A percentile compares a stretch with the other conserved stretches of the same genome.
These are phyloP conservation scores for Eilema depressum DNA, from an alignment of 2,888 invertebrate species.

Conservation along the genomic window DNA sequence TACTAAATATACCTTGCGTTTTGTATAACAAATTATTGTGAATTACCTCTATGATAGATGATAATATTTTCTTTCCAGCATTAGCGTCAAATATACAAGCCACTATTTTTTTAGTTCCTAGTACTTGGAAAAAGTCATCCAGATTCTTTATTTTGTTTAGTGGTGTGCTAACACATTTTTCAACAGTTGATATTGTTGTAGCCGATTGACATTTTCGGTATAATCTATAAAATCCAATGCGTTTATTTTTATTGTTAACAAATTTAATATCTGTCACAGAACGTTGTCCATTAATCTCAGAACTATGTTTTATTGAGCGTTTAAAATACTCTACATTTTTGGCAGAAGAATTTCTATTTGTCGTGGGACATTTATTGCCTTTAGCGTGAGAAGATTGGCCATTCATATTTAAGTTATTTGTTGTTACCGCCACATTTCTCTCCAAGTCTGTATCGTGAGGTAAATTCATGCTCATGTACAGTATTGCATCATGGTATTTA, in stretches of 20 bases:
- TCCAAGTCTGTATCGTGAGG: slow-evolving; percentile 16
- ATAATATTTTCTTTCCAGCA: slow-evolving; percentile 64
- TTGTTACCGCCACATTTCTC: slow-evolving; percentile 20
- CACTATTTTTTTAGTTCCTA: slow-evolving; percentile 68
- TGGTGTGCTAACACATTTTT: slow-evolving; percentile 46
- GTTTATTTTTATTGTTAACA: slow-evolving; percentile 41
- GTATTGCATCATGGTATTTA: neutral
- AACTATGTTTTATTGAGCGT: slow-evolving; percentile 11
- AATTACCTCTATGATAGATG: slow-evolving; percentile 66
- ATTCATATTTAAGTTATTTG: slow-evolving; percentile 29
- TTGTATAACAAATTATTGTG: neutral
- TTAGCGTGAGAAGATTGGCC: slow-evolving; percentile 9
- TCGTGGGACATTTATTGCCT: neutral
- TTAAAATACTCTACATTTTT: slow-evolving; percentile 34
- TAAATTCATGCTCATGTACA: slow-evolving; percentile 15
- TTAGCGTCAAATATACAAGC: slow-evolving; percentile 66
- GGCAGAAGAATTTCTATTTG: neutral
- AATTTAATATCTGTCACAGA: slow-evolving; percentile 17
- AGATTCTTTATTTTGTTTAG: slow-evolving; percentile 68
- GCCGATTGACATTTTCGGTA: slow-evolving; percentile 74
- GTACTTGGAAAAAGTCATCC: slow-evolving; percentile 74
- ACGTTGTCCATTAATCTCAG: slow-evolving; percentile 9
- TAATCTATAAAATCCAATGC: slow-evolving; percentile 60
- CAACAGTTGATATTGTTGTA: slow-evolving; percentile 53
- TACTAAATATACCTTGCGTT: neutral